A percentile compares a stretch with the other conserved stretches of the same genome.
phyloP scores from a whole-genome alignment of 2,113 vertebrate species.

The Pongo pygmaeus region DNA sequence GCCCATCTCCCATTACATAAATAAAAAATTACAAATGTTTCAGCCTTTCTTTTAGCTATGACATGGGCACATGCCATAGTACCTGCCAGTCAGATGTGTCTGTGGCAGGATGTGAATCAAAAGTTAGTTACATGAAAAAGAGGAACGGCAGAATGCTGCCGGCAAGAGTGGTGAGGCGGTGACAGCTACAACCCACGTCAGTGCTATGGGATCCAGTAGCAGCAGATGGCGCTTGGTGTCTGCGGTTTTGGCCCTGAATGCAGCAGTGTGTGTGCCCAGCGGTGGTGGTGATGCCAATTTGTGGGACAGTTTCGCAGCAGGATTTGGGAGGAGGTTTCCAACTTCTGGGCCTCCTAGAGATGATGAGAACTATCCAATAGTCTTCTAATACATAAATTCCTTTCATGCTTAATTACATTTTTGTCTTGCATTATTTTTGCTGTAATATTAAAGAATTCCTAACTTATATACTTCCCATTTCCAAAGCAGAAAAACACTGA shows the following conservation, averaged over 20 bases:
- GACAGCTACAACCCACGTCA: rapidly evolving
- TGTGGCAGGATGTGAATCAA: not conserved
- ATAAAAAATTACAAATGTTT: not conserved
- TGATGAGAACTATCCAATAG: not conserved
- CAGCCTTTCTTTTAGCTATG: not conserved
- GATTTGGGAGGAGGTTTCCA: not conserved
- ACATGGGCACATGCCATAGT: too few relatives aligned
- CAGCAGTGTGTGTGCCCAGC: not conserved
- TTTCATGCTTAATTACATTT: not conserved
- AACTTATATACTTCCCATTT: not conserved
- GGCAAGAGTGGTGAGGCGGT: rapidly evolving
- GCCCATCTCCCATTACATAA: not conserved
- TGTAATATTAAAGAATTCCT: not conserved
- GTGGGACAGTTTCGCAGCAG: not conserved
- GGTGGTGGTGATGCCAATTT: too few relatives aligned
- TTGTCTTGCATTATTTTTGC: not conserved
- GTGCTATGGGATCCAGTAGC: not conserved
- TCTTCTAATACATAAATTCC: not conserved
- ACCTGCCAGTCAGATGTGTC: not conserved
- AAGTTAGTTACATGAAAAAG: not conserved
- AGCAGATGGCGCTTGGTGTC: too few relatives aligned
- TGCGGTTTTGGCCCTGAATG: too few relatives aligned
- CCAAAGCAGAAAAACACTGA: not conserved
- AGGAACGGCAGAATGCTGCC: not conserved
- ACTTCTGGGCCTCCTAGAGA: not conserved